phyloP scores from a whole-genome alignment of 1,140 invertebrate genomes.

The Ips nitidus region DNA sequence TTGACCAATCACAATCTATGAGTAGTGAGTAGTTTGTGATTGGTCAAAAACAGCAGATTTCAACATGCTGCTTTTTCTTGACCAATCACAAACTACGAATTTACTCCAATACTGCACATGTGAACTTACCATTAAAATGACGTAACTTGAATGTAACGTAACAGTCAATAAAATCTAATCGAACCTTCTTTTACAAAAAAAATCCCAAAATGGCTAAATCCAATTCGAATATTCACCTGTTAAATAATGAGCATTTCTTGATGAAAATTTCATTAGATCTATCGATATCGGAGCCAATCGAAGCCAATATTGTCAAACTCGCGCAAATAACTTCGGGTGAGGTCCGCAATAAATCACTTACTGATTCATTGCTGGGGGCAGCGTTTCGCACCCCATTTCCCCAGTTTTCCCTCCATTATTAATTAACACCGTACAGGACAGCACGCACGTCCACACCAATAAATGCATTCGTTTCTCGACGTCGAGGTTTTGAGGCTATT shows the following conservation, averaged over 20 bases:
- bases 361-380: constrained; percentile 35
- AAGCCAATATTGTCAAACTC: constrained; percentile 21
- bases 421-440: constrained; percentile 33
- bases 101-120: too few relatives aligned
- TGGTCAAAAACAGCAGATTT: too few relatives aligned
- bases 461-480: constrained; percentile 23
- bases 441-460: constrained; percentile 28
- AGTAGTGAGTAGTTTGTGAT: too few relatives aligned
- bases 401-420: constrained; percentile 32
- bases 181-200: too few relatives aligned
- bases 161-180: too few relatives aligned
- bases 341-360: constrained; percentile 33
- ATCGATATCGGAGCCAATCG: constrained; percentile 16
- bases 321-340: constrained; percentile 23
- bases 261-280: constrained; percentile 9
- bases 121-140: too few relatives aligned
- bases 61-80: too few relatives aligned
- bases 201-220: too few relatives aligned
- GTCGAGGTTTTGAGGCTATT: too few relatives aligned
- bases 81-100: too few relatives aligned
- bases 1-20: too few relatives aligned
- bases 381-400: constrained; percentile 25
- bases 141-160: too few relatives aligned
- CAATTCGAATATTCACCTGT: not conserved
- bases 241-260: constrained; percentile 11